Conservation (phyloP, 1,140 invertebrate genomes). For the Drosophila micromelanica region DNA sequence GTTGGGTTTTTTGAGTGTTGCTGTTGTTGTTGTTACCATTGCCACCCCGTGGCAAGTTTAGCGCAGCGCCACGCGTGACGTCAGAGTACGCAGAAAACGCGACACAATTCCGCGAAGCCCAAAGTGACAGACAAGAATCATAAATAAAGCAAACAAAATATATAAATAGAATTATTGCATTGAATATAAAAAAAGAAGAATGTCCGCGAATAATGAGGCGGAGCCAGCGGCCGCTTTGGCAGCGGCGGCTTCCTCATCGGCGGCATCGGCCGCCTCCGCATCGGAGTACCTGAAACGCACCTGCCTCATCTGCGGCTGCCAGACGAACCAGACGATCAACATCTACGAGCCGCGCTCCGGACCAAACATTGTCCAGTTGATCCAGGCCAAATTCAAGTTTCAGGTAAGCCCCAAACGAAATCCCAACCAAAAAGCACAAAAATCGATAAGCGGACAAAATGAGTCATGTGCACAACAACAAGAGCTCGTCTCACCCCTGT, state of each 20-base stretch:
- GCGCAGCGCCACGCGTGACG: constrained; percentile 26
- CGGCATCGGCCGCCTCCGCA: constrained; percentile 44
- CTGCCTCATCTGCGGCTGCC: constrained; percentile 84
- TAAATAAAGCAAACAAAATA: background rate
- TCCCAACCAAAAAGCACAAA: constrained; percentile 35
- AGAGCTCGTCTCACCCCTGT: constrained; percentile 21
- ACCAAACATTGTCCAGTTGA: constrained; percentile 83
- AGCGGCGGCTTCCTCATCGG: constrained; percentile 29
- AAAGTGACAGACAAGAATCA: background rate
- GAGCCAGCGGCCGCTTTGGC: constrained; percentile 53
- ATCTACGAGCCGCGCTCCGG: constrained; percentile 83
- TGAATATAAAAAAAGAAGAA: constrained; percentile 37
- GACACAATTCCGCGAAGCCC: background rate
- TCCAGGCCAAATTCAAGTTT: constrained; percentile 84
- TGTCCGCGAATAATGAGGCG: constrained; percentile 66
- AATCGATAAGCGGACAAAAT: constrained; percentile 52
- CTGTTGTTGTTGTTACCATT: constrained; percentile 19
- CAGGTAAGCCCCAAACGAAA: constrained; percentile 64
- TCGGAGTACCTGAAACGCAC: constrained; percentile 83
- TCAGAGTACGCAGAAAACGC: constrained; percentile 14
- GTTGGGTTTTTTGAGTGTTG: constrained; percentile 14
- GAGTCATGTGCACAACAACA: constrained; percentile 42
- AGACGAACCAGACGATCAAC: constrained; percentile 83
- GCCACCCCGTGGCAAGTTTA: constrained; percentile 24
- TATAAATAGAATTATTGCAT: background rate